Evolutionary conservation across 2,113 vertebrate genomes (phyloP).

Genomic region (Chloebia gouldiae): DNA sequence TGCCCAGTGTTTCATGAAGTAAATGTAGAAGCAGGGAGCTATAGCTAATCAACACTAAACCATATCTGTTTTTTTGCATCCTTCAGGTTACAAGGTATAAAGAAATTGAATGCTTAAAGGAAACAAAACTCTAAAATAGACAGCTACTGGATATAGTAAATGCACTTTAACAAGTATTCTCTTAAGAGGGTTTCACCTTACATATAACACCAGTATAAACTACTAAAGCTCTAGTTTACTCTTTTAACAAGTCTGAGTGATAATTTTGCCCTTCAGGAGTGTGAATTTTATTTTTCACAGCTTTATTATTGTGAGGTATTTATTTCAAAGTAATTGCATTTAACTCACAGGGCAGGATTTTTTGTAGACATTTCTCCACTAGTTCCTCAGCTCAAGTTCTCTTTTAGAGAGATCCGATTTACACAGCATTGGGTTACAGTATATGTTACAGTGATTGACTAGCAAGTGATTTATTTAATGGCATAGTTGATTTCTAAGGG

Average conservation of each 20-base stretch:
- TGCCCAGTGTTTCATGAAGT: neutral
- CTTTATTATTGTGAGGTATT: constrained; percentile 61
- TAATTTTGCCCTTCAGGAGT: constrained; percentile 72
- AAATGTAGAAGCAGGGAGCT: neutral
- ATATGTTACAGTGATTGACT: constrained; percentile 53
- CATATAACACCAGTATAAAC: constrained; percentile 32
- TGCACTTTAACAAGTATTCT: constrained; percentile 61
- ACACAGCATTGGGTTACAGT: constrained; percentile 51
- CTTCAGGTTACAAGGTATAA: constrained; percentile 12
- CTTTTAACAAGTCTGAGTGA: constrained; percentile 73
- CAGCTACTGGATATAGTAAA: constrained; percentile 48
- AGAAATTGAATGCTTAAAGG: constrained; percentile 41
- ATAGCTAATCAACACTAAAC: neutral
- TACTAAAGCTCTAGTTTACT: constrained; percentile 66
- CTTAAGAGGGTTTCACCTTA: constrained; percentile 74
- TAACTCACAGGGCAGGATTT: neutral
- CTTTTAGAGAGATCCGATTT: constrained; percentile 52
- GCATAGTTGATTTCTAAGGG: constrained; percentile 37
- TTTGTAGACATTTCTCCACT: neutral
- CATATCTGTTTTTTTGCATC: constrained; percentile 1
- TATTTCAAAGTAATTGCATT: constrained; percentile 52
- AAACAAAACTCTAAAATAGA: constrained; percentile 52
- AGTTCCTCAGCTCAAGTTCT: constrained; percentile 36
- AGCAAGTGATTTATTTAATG: constrained; percentile 49
- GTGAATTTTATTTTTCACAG: constrained; percentile 74